These are phyloP conservation scores for Temnothorax rugatulus DNA, from an alignment of 2,888 invertebrate species.

Conservation along the genomic window DNA sequence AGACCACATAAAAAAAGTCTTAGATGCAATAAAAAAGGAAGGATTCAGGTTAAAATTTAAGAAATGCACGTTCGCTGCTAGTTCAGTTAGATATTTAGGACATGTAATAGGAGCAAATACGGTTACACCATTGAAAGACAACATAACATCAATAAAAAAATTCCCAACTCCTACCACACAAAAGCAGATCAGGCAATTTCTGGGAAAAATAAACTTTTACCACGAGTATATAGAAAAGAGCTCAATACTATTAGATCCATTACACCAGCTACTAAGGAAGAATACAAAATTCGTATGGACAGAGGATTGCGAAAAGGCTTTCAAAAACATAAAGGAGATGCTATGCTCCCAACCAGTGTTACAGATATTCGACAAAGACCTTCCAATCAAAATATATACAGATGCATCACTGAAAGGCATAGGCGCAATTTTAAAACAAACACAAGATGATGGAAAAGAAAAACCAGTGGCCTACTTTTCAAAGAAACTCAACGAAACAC, in stretches of 20 bases:
- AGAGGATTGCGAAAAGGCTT: slow-evolving; percentile 10
- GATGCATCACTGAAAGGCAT: background rate
- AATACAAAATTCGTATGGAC: slow-evolving; percentile 34
- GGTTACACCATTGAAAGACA: slow-evolving; percentile 68
- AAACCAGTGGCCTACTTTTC: background rate
- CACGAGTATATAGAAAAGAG: slow-evolving; percentile 4
- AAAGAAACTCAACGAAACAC: background rate
- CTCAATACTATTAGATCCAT: slow-evolving; percentile 10
- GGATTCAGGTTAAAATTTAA: slow-evolving; percentile 57
- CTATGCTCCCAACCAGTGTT: slow-evolving; percentile 44
- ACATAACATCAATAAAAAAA: slow-evolving; percentile 62
- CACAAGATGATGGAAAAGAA: background rate
- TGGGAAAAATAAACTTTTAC: slow-evolving; percentile 40
- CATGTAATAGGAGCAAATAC: slow-evolving; percentile 65
- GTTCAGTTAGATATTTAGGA: slow-evolving; percentile 63
- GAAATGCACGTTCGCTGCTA: slow-evolving; percentile 63
- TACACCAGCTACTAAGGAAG: slow-evolving; percentile 5
- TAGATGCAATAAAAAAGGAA: slow-evolving; percentile 44
- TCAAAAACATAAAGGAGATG: slow-evolving; percentile 33
- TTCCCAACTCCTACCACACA: slow-evolving; percentile 60
- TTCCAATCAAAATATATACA: background rate
- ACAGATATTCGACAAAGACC: slow-evolving; percentile 26
- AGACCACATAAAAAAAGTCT: slow-evolving; percentile 31
- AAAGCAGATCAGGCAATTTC: slow-evolving; percentile 59
- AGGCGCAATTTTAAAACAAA: background rate